Evolutionary conservation across 2,797 vertebrate genomes (phyloP), one percentile per base, ranked within the genome.

Genomic region (Calcarius lapponicus): DNA sequence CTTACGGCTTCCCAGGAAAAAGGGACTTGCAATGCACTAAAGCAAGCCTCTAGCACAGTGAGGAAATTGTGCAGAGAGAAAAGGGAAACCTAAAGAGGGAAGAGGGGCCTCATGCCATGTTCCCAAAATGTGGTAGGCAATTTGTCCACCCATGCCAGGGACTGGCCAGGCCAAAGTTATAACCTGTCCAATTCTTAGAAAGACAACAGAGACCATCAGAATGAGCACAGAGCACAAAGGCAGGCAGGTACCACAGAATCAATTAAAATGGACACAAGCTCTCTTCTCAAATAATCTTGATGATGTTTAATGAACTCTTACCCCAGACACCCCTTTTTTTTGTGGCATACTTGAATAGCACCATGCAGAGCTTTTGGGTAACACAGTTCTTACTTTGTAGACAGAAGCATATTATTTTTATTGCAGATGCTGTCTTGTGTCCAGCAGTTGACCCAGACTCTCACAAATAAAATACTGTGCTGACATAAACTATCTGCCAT

Each of bases 401-500:
- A 71, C 24, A 80, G 61, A 32, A 96, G 56, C 20, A 32, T 65
- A 83, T 80, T 78, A 78, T 85, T 95, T 92, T 84, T 40, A 61
- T 78, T 90, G 71, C 53, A 92, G 58, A 81, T 90, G 67, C 50
- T 64, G 38, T 95, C 76, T 86, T 43, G 24, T 64, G 71, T 85
- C 73, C 71, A 94, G 72, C 60, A 75, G 69, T 92, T 90, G 78
- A 94, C 85, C 61, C 93, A 96, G 91, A 92, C 93, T 93, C 94
- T 95, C 3, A 1, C 75, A 83, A 96, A 90, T 64, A 80, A 71
- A 92, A 89, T 92, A 80, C 60, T 34, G 71, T 93, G 90, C 95
- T 96, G 92, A 88, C 81, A 95, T 92, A 92, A 95, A 96, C 86
- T 96, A 84, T 94, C 71, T 78, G 47, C 87, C 71, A 80, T 50